Evolutionary conservation across 2,113 vertebrate species (phyloP).

Genomic region (Leiothrix lutea): DNA sequence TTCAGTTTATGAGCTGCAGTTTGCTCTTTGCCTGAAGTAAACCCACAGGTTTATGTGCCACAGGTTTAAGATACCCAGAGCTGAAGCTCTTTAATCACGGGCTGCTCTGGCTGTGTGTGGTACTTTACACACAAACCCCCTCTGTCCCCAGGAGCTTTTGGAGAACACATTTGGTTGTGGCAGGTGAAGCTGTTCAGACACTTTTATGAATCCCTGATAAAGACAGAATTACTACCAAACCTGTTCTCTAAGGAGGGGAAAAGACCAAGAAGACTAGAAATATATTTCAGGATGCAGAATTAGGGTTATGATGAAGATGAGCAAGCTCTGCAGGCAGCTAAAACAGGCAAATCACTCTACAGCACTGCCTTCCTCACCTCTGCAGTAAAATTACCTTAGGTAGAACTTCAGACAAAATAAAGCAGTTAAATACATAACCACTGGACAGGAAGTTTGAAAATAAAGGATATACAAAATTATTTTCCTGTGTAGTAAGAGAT

Average conservation of each 20-base stretch:
- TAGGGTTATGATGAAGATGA: neutral
- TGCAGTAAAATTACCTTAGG: neutral
- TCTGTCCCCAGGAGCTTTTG: neutral
- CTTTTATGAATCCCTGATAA: neutral
- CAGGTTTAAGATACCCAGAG: neutral
- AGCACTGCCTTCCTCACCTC: neutral
- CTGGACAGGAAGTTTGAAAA: neutral
- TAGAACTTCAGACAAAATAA: neutral
- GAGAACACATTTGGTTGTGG: fast-evolving
- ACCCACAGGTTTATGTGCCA: neutral
- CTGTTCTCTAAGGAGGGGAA: neutral
- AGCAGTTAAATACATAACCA: neutral
- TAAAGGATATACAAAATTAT: neutral
- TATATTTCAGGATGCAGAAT: neutral
- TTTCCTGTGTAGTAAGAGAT: neutral
- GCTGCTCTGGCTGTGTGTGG: neutral
- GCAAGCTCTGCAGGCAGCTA: neutral
- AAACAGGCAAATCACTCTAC: neutral
- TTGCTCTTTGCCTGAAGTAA: neutral
- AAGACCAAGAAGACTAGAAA: neutral
- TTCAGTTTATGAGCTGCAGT: neutral
- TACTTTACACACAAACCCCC: neutral
- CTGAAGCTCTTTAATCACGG: neutral
- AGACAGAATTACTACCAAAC: neutral
- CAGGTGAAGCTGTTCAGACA: neutral